These are phyloP conservation scores for Asbolus verrucosus DNA, from an alignment of 1,140 invertebrate genomes.

Conservation along the genomic window DNA sequence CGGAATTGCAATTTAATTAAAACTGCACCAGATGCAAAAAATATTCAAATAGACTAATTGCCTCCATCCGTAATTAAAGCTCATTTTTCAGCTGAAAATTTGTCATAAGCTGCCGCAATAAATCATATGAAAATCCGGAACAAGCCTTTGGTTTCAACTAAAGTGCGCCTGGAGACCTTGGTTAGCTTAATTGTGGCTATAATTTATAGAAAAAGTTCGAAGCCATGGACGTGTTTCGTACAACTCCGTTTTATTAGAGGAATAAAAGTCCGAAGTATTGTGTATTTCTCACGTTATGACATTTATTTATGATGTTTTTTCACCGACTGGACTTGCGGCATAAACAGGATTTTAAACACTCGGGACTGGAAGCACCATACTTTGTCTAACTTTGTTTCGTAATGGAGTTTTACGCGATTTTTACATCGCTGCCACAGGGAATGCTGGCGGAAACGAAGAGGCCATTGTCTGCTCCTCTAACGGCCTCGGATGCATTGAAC, in stretches of 20 bases:
- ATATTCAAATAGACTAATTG: too few relatives aligned
- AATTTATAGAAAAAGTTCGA: constrained; percentile 37
- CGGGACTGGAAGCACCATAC: not conserved
- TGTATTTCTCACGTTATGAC: not conserved
- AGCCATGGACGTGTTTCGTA: constrained; percentile 13
- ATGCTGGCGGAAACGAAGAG: not conserved
- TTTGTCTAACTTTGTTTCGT: constrained; percentile 4
- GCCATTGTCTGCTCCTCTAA: too few relatives aligned
- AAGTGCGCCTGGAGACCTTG: not conserved
- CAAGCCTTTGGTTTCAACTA: constrained; percentile 15
- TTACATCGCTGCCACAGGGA: too few relatives aligned
- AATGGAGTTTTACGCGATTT: too few relatives aligned
- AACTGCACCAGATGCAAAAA: not conserved
- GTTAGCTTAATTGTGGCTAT: constrained; percentile 31
- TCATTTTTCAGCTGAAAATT: constrained; percentile 10
- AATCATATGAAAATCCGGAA: constrained; percentile 20
- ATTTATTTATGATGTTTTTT: constrained; percentile 24
- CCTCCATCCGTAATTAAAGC: not conserved
- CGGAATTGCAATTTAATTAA: not conserved
- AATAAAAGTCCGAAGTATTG: constrained; percentile 24
- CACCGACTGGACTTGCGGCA: constrained; percentile 15
- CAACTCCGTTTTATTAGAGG: constrained; percentile 27
- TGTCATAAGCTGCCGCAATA: not conserved
- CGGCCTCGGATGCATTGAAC: too few relatives aligned
- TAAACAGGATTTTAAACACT: too few relatives aligned